Percentiles rank a stretch among this genome's conserved stretches.
phyloP scores from a whole-genome alignment of 2,888 invertebrate species.

The Anticlea derivata region DNA sequence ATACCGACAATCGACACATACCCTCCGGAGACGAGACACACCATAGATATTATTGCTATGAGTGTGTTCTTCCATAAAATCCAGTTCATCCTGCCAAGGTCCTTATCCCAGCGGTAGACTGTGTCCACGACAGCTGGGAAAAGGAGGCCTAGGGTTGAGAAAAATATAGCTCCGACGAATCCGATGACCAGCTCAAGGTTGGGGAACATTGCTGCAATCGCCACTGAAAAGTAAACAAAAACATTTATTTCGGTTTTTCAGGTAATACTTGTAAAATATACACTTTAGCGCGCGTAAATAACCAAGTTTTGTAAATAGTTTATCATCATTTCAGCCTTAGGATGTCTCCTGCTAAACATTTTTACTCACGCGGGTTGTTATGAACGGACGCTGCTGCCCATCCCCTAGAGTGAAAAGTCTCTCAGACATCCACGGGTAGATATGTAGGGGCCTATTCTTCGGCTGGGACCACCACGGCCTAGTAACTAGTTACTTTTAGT shows the following conservation, averaged over 20 bases:
- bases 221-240: conserved; percentile 75
- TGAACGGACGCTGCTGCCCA: no score
- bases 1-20: conserved; percentile 67
- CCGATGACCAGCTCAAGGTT: conserved; percentile 94
- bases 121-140: conserved; percentile 90
- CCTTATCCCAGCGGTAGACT: conserved; percentile 87
- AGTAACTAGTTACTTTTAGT: no score
- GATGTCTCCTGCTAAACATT: no score
- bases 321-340: no score
- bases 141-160: conserved; percentile 89
- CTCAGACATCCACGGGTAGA: no score
- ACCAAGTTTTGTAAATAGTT: no score
- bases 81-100: conserved; percentile 86
- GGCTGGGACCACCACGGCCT: no score
- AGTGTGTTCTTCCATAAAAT: conserved; percentile 86
- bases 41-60: conserved; percentile 57
- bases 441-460: no score
- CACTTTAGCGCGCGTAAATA: no score
- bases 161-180: conserved; percentile 91
- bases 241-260: neutral
- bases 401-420: no score
- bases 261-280: no score
- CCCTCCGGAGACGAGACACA: conserved; percentile 67
- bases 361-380: no score
- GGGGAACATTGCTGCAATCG: conserved; percentile 90